Base-by-base conservation (phyloP, 1,140 invertebrate genomes). In the Schlechtendalia chinensis region DNA sequence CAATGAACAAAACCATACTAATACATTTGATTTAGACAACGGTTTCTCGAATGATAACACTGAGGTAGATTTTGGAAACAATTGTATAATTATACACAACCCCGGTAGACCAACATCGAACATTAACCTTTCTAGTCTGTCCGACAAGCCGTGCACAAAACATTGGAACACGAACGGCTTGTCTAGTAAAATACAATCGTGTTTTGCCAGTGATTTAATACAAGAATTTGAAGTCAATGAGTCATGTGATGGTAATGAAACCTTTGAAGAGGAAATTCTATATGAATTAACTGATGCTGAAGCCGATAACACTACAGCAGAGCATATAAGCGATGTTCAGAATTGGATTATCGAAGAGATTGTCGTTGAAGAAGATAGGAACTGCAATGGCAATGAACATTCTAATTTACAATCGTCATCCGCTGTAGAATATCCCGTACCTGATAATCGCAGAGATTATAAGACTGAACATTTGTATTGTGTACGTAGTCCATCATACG, bases 391-490 rank as follows among this genome's bases (percentile, higher is more conserved):
- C 19, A 29, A 45, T 1, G n/a, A 5, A 17, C 5, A 39, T 59
- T 75, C 53, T 22, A 5, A 59, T 22, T 1, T 22, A 45, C 54
- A 58, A 6, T 27, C 12, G 6, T 10, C 19, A 58, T 77, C 32
- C 6, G 3, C 32, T 10, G 6, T 45, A 47, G 32, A 1, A 17
- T 47, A 24, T 59, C 27, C 56, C 24, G 29, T 27, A 61, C 14
- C 32, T 11, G 22, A 12, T 77, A 58, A 77, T 2, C 1, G 11
- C 47, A 8, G 45, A 50, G 45, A 63, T 45, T 63, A 29, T n/a
- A 63, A 63, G 75, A 79, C 75, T 79, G 75, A 79, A 79, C 56
- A 79, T 63, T 22, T 79, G 22, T 63, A 79, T 63, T 61, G 39
- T 79, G 56, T 39, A 45, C 39, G n/a, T 50, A 63, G 75, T 63